Base-by-base conservation (phyloP, 2,888 invertebrate species). In the Steinernema carpocapsae region DNA sequence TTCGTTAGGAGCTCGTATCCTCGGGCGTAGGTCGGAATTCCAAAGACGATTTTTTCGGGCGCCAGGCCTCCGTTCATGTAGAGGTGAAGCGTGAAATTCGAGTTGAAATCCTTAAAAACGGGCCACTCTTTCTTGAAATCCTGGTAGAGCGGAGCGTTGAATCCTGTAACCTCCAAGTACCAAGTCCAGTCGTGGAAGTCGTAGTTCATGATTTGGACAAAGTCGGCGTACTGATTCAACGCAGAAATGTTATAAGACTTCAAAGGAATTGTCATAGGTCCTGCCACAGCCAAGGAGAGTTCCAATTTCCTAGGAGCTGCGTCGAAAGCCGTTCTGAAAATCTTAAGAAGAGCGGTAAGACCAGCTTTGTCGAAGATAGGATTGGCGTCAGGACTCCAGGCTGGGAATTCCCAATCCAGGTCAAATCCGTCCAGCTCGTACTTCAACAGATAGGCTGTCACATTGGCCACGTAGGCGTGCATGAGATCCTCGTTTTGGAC, bases 11-110 rank as follows among this genome's bases (percentile, higher is more conserved):
- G 89, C 51, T 89, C 91, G 85, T 92, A 94, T 2, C 92, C 91
- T 86, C 94, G 94, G 0, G 94, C 94, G 87, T 94, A 95, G 0
- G 93, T 93, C 6, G 95, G 94, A 83, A 95, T 90, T 0, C 95
- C 95, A 0, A 95, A 90, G 12, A 94, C 91, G 22, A 95, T 91
- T 88, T 94, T 94, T 56, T 91, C 90, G 46, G 90, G 90, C 22
- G 92, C 92, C 88, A 95, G 91, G 14, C 95, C 94, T 82, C 92
- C 91, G 0, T 89, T 86, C n/a, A 92, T 85, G 92, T 94, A 95
- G 90, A 93, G 92, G 80, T 92, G 90, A 0, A 92, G 91, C 0
- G 94, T 92, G 88, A 92, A 93, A 88, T 94, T 94, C 88, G 88
- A 74, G 10, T 80, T 56, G 46, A 19, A 51, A 74, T 46, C 17